Base-by-base conservation (phyloP, 1,140 invertebrate genomes). In the Gonatopus flavifemur region DNA sequence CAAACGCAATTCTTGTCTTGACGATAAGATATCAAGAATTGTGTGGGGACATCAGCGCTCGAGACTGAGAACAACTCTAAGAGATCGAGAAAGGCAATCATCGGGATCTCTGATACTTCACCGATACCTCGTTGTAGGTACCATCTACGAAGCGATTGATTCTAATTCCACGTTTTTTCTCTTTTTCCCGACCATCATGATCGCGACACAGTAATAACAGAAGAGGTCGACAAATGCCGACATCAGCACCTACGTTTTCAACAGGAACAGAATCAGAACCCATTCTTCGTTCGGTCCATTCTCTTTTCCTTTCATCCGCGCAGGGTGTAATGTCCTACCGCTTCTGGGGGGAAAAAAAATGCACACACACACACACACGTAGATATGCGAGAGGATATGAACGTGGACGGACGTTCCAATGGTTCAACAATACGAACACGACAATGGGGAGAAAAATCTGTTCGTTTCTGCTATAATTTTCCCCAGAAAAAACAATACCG, bases 11-110 rank as follows among this genome's bases (percentile, higher is more conserved):
- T 78, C 76, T 78, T 78, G 76, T 78, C 70, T 59, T 28, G 43
- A 64, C 52, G 54, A 69, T 68, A 66, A 45, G 56, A 76, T 69
- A 76, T 72, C 74, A 78, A 78, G 76, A 73, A 77, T 76, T 78
- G 76, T 77, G 74, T 70, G 69, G 74, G 76, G 76, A 78, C 76
- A 78, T 78, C 76, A 78, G 72, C 74, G 76, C 76, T 78, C 74
- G 74, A 57, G 71, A 66, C 65, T 55, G 60, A 62, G 56, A 54
- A 69, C 76, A 62, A 63, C 76, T 44, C 25, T 44, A 37, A 30
- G 22, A 38, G 9, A 38, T 36, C 20, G 18, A n/a, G n/a, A n/a
- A n/a, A n/a, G n/a, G n/a, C n/a, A n/a, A n/a, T n/a, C n/a, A n/a
- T n/a, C n/a, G n/a, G n/a, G n/a, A n/a, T n/a, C n/a, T n/a, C n/a